Evolutionary conservation across 2,888 invertebrate species (phyloP).

Genomic region (Stenotaenia linearis): DNA sequence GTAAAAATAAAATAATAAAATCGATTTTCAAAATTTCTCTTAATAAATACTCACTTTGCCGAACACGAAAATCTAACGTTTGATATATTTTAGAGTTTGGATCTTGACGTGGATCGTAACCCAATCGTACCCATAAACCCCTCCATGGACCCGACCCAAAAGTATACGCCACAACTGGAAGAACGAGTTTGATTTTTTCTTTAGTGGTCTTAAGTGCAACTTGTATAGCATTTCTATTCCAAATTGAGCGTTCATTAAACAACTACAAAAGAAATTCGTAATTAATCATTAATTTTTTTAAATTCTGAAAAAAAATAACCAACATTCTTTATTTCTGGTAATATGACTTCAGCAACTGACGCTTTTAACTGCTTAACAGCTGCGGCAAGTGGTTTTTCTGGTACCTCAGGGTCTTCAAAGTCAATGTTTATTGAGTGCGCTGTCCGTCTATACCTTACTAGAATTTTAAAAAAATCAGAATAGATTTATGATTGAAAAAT

Average conservation of each 20-base stretch:
- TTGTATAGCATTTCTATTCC: slow-evolving; percentile 73
- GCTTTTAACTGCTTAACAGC: background rate
- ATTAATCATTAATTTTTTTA: background rate
- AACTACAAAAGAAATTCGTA: slow-evolving; percentile 51
- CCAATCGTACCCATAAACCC: slow-evolving; percentile 78
- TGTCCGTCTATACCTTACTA: slow-evolving; percentile 21
- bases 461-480: background rate
- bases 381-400: slow-evolving; percentile 21
- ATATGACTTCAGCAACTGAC: background rate
- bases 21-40: background rate
- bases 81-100: slow-evolving; percentile 76
- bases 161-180: slow-evolving; percentile 80
- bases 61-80: slow-evolving; percentile 66
- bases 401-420: slow-evolving; percentile 34
- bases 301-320: too few relatives aligned
- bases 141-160: slow-evolving; percentile 89
- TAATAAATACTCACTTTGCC: slow-evolving; percentile 41
- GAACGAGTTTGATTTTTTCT: slow-evolving; percentile 59
- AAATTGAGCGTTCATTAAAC: slow-evolving; percentile 81
- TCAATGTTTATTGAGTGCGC: slow-evolving; percentile 33
- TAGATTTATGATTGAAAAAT: background rate
- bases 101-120: slow-evolving; percentile 84
- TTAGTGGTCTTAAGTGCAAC: slow-evolving; percentile 41
- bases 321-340: too few relatives aligned
- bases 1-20: background rate